Conservation (phyloP, 1,140 invertebrate species). For the Lasioglossum albipes region DNA sequence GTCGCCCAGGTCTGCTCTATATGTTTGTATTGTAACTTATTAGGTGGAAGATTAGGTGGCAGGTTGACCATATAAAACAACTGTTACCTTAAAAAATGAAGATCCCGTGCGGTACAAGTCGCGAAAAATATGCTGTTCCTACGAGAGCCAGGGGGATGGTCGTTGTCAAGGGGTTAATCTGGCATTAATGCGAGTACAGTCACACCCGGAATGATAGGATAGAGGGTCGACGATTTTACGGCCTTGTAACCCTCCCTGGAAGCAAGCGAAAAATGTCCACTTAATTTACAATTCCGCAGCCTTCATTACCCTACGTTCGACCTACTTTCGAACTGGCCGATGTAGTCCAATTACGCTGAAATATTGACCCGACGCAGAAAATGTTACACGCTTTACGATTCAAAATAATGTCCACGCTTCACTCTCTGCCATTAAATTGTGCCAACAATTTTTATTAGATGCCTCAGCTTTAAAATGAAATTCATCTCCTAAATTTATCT, state of each 20-base stretch:
- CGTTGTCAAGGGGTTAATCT: constrained; percentile 2
- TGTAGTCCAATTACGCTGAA: neutral
- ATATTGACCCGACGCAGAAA: neutral
- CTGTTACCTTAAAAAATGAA: neutral
- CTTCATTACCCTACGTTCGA: neutral
- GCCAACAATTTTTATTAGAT: no score
- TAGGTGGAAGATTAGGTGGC: neutral
- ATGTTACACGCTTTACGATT: no score
- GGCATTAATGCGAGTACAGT: constrained; percentile 6
- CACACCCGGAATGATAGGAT: neutral
- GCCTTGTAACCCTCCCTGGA: neutral
- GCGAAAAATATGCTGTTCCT: neutral
- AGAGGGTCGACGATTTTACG: neutral
- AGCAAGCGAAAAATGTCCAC: neutral
- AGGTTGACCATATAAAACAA: neutral
- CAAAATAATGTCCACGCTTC: no score
- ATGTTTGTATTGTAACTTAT: neutral
- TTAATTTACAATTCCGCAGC: neutral
- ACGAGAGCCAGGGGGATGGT: neutral
- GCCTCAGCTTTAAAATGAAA: no score
- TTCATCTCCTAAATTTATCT: no score
- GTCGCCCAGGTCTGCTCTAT: no score
- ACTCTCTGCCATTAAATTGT: no score
- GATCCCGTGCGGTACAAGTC: neutral
- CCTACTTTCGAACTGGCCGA: neutral